Evolutionary conservation across 2,797 vertebrate genomes (phyloP).

Genomic region (Intellagama lesueurii): DNA sequence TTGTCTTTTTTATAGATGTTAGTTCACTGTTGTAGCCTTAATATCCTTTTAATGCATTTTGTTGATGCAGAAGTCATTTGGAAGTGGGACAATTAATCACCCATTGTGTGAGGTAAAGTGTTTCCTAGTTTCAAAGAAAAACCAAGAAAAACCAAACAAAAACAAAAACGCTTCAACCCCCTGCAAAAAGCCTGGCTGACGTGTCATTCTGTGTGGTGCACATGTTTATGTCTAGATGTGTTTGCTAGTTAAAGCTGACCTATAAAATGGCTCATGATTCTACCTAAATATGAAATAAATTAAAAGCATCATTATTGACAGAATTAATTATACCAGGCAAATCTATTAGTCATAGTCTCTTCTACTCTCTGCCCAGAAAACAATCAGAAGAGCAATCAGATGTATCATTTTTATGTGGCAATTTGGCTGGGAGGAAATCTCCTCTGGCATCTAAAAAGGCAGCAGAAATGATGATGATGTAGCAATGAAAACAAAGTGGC

Average conservation of each 20-base stretch:
- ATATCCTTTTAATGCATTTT: constrained; percentile 7
- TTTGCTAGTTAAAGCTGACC: background rate
- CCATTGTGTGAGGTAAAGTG: background rate
- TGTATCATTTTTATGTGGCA: constrained; percentile 40
- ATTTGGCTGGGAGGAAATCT: constrained; percentile 43
- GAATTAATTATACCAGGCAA: constrained; percentile 42
- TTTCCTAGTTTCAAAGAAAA: background rate
- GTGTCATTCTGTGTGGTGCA: too few species aligned
- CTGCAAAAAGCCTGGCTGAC: too few species aligned
- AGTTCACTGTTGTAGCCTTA: background rate
- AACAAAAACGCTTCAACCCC: too few species aligned
- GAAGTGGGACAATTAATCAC: constrained; percentile 11
- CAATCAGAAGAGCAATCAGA: constrained; percentile 48
- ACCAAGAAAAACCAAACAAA: too few species aligned
- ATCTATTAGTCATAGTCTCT: constrained; percentile 39
- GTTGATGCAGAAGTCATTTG: constrained; percentile 2
- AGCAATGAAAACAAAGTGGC: constrained; percentile 61
- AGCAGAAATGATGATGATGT: constrained; percentile 30
- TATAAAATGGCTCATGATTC: background rate
- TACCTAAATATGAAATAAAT: constrained; percentile 15
- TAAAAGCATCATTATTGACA: constrained; percentile 36
- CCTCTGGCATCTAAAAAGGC: constrained; percentile 53
- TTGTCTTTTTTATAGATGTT: background rate
- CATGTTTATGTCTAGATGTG: background rate
- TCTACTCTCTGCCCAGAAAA: constrained; percentile 33